phyloP scores from a whole-genome alignment of 2,888 invertebrate genomes.

The Amphipyra berbera region DNA sequence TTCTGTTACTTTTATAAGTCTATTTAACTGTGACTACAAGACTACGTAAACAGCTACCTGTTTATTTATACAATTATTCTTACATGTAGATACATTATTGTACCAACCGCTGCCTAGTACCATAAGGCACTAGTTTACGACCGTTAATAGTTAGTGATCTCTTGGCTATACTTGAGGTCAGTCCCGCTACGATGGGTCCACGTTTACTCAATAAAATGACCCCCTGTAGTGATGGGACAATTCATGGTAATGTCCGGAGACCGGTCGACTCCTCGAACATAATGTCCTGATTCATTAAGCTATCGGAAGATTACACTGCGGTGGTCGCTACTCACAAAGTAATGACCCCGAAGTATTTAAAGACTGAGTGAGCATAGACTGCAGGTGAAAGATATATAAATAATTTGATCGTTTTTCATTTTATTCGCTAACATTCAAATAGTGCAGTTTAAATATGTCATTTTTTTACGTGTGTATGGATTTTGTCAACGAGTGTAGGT shows the following conservation, averaged over 20 bases:
- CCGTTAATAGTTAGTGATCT: conserved; percentile 54
- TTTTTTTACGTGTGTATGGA: background rate
- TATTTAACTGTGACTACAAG: background rate
- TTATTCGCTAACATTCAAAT: conserved; percentile 1
- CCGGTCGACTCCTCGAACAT: conserved; percentile 64
- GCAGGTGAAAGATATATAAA: conserved; percentile 22
- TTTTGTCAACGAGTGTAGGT: conserved; percentile 2
- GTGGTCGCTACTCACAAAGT: conserved; percentile 66
- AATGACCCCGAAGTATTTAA: conserved; percentile 58
- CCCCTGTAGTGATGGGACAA: conserved; percentile 75
- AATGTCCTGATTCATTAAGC: conserved; percentile 80
- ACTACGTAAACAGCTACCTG: conserved; percentile 9
- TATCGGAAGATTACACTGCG: conserved; percentile 70
- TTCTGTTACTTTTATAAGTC: too few species aligned
- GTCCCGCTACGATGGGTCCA: conserved; percentile 60
- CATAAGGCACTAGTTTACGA: conserved; percentile 55
- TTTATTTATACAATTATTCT: conserved; percentile 15
- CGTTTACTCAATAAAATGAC: conserved; percentile 75
- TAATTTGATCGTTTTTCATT: conserved; percentile 7
- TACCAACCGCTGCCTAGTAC: conserved; percentile 29
- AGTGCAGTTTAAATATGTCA: background rate
- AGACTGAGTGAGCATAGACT: conserved; percentile 39
- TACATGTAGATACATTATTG: conserved; percentile 6
- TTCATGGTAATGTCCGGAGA: conserved; percentile 69
- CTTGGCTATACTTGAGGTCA: conserved; percentile 60